Evolutionary conservation across 2,888 invertebrate genomes (phyloP).

Genomic region (Papilio demoleus): DNA sequence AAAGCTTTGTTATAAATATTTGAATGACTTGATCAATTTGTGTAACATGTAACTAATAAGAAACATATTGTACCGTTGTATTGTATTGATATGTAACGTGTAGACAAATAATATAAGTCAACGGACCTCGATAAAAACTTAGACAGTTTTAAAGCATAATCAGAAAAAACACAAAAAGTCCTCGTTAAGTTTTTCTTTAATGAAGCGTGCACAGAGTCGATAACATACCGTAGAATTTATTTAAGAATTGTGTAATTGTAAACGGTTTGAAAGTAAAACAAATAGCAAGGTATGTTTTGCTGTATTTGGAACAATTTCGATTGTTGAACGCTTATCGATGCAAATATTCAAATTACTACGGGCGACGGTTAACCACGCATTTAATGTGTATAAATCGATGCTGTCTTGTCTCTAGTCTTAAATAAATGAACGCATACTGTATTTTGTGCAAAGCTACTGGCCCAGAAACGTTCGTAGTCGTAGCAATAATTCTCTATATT

Average conservation of each 20-base stretch:
- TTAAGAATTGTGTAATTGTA: background rate
- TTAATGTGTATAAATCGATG: constrained; percentile 30
- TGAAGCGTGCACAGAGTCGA: too few species aligned
- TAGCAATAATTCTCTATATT: constrained; percentile 23
- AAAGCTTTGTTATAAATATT: too few species aligned
- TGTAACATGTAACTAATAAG: background rate
- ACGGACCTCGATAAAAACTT: too few species aligned
- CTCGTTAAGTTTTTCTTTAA: too few species aligned
- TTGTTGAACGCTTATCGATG: background rate
- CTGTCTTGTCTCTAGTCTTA: constrained; percentile 5
- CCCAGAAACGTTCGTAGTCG: constrained; percentile 26
- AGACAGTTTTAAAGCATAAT: too few species aligned
- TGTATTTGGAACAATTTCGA: constrained; percentile 11
- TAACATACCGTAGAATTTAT: background rate
- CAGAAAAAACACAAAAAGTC: too few species aligned
- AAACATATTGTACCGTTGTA: too few species aligned
- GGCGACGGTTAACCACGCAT: constrained; percentile 27
- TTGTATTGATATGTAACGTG: too few species aligned
- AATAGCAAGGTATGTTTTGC: constrained; percentile 4
- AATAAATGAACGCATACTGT: constrained; percentile 23
- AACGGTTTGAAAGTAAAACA: constrained; percentile 4
- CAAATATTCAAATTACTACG: constrained; percentile 11
- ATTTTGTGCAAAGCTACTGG: constrained; percentile 28
- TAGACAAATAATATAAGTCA: too few species aligned
- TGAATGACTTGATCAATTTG: background rate